Evolutionary conservation across 1,140 invertebrate species (phyloP), one percentile per base, ranked within the genome.

Genomic region (Phocides pigmalion): DNA sequence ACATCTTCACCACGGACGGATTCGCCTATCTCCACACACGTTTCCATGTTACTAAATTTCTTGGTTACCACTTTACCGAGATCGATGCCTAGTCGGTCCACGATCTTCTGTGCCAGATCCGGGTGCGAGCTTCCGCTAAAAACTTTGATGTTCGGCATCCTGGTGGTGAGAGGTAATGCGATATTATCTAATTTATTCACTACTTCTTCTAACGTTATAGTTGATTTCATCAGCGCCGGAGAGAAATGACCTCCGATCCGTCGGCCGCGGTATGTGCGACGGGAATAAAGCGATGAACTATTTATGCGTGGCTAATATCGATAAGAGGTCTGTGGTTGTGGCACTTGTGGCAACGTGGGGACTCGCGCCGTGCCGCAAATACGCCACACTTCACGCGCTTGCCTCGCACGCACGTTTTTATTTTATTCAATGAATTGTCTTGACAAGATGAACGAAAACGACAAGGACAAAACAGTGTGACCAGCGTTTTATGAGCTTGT

Each of bases 21-120:
- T 92, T 99, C 99, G 16, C 98, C 98, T 78, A 99, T 99, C 93
- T 99, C 98, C 64, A 99, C 99, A 93, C 98, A 98, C 93, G 98
- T 99, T 93, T 99, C 99, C 91, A 99, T 95, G 94, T 99, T 99
- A 91, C 97, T 98, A 92, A 99, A 99, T 94, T 99, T 99, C 92
- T 99, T 99, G 42, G 98, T 98, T 75, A 98, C 97, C 70, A 99
- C 98, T 94, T 99, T 99, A 72, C 98, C 98, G 46, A 98, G 93
- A 92, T 99, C 97, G 79, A 99, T 98, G 62, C 98, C 98, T 22
- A 99, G 94, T 58, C 98, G 94, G 90, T 99, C 98, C 70, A 98
- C 98, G 79, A 99, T 98, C 84, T 97, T 95, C 84, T 98, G 97
- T 12, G 98, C 98, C 66, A 99, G 92, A 92, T 99, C 98, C 6